phyloP scores from a whole-genome alignment of 2,113 vertebrate genomes.

The Malurus alboscapulatus region DNA sequence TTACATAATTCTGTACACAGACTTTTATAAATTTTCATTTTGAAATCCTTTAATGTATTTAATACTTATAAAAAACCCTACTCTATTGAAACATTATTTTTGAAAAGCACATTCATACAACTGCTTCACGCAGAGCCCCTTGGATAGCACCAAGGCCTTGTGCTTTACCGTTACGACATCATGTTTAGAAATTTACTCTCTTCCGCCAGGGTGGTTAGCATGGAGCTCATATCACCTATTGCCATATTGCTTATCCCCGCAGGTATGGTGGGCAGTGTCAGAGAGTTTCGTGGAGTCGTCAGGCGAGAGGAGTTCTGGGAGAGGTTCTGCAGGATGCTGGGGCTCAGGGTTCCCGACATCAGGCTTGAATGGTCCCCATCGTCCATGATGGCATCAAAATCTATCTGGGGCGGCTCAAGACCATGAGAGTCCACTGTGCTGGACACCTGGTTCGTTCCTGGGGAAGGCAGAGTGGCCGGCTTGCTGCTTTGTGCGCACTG shows the following conservation, averaged over 20 bases:
- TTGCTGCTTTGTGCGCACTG: conserved; percentile 61
- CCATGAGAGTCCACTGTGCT: conserved; percentile 91
- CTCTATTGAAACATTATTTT: conserved; percentile 31
- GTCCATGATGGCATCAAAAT: conserved; percentile 96
- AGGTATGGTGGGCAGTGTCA: conserved; percentile 90
- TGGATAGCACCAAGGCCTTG: conserved; percentile 32
- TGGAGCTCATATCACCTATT: conserved; percentile 98
- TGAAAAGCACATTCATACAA: conserved; percentile 60
- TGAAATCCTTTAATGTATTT: conserved; percentile 62
- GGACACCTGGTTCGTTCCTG: conserved; percentile 91
- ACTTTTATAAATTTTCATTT: conserved; percentile 22
- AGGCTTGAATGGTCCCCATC: conserved; percentile 96
- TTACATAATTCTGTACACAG: conserved; percentile 58
- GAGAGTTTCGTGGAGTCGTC: conserved; percentile 93
- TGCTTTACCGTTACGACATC: conserved; percentile 83
- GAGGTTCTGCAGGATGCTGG: conserved; percentile 91
- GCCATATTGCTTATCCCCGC: conserved; percentile 97
- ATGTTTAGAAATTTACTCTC: conserved; percentile 97
- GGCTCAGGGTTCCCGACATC: conserved; percentile 93
- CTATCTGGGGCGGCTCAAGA: conserved; percentile 88
- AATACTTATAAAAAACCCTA: conserved; percentile 60
- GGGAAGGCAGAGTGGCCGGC: conserved; percentile 83
- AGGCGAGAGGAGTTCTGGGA: conserved; percentile 97
- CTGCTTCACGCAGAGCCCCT: conserved; percentile 47
- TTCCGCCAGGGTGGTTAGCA: conserved; percentile 95